Evolutionary conservation across 2,797 vertebrate genomes (phyloP).

Genomic region (Xerus rutilus): DNA sequence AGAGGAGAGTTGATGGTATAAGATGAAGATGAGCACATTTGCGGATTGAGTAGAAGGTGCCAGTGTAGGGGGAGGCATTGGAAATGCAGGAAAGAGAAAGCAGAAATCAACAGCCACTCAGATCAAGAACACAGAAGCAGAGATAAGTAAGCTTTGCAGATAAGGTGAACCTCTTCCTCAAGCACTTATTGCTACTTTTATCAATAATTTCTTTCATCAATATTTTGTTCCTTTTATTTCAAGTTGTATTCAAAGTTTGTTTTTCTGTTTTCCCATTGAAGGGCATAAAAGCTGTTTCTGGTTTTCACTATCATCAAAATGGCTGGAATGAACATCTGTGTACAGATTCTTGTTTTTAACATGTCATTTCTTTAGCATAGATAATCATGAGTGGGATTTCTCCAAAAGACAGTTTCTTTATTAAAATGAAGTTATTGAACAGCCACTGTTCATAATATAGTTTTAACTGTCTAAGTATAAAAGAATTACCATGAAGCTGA

Average conservation of each 20-base stretch:
- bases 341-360: background rate
- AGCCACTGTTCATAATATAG: background rate
- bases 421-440: background rate
- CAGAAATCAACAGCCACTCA: background rate
- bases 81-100: background rate
- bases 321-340: background rate
- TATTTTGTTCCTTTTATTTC: background rate
- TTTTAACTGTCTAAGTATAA: background rate
- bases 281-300: background rate
- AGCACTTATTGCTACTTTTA: background rate
- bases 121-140: background rate
- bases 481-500: background rate
- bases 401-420: background rate
- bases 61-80: background rate
- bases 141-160: background rate
- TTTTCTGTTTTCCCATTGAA: background rate
- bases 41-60: background rate
- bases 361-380: background rate
- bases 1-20: background rate
- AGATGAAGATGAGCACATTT: background rate
- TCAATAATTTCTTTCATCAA: background rate
- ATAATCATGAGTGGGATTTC: background rate
- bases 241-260: background rate
- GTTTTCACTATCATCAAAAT: background rate
- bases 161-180: background rate